A percentile compares a stretch with the other conserved stretches of the same genome.
phyloP scores from a whole-genome alignment of 2,888 invertebrate species.

The Patella ulyssiponensis region DNA sequence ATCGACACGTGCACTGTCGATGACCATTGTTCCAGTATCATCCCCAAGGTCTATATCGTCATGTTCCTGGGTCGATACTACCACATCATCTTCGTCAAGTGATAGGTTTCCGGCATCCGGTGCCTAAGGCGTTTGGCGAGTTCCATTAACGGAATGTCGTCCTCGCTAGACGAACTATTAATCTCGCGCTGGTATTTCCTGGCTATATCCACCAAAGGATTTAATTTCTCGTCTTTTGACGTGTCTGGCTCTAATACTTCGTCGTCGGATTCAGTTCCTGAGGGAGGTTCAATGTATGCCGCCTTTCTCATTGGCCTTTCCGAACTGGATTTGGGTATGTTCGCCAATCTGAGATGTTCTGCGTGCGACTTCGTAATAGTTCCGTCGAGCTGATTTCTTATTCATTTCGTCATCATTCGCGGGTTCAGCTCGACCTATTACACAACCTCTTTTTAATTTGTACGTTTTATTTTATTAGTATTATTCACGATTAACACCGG shows the following conservation, averaged over 20 bases:
- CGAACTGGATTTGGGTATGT: slow-evolving; percentile 11
- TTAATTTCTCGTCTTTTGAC: not conserved
- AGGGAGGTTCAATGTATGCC: slow-evolving; percentile 19
- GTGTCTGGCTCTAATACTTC: not conserved
- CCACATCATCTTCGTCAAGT: too few relatives aligned
- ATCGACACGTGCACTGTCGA: too few relatives aligned
- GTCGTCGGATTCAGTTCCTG: not conserved
- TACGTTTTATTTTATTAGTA: not conserved
- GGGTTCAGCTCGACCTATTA: not conserved
- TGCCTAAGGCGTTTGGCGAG: not conserved
- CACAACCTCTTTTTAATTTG: slow-evolving; percentile 7
- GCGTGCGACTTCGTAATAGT: slow-evolving; percentile 21
- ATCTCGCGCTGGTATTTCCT: not conserved
- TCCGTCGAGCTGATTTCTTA: slow-evolving; percentile 17
- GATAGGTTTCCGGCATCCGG: not conserved
- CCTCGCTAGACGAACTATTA: slow-evolving; percentile 12
- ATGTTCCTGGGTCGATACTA: too few relatives aligned
- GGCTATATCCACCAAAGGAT: not conserved
- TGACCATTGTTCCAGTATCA: too few relatives aligned
- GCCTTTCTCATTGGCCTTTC: slow-evolving; percentile 12
- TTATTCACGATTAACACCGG: not conserved
- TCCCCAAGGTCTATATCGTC: too few relatives aligned
- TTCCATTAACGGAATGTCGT: slow-evolving; percentile 28
- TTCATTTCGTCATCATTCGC: not conserved
- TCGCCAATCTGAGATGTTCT: slow-evolving; percentile 20